Evolutionary conservation across 2,797 vertebrate genomes (phyloP).

Genomic region (Gorsachius magnificus): DNA sequence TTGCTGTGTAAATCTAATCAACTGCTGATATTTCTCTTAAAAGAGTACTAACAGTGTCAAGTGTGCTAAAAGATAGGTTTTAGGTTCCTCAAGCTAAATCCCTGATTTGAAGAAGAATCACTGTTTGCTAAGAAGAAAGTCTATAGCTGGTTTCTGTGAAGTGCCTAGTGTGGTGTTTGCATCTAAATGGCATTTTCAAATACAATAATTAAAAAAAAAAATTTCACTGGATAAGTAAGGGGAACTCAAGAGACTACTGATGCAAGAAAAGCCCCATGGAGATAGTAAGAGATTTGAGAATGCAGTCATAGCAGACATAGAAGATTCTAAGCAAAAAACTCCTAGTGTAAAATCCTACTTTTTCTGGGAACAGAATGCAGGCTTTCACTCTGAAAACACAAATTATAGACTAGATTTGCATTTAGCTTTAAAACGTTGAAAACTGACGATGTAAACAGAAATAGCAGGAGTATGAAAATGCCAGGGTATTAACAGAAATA

Average conservation of each 20-base stretch:
- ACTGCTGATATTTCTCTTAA: background rate
- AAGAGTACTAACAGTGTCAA: background rate
- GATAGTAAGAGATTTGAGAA: background rate
- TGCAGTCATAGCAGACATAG: background rate
- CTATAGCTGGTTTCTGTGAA: background rate
- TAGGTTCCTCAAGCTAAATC: background rate
- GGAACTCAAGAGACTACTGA: background rate
- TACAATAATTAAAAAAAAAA: background rate
- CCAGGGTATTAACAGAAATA: background rate
- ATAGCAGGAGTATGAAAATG: background rate
- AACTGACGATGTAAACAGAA: background rate
- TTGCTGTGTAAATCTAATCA: background rate
- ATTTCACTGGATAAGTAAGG: background rate
- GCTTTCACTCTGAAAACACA: background rate
- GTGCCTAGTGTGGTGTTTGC: background rate
- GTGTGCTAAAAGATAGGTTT: background rate
- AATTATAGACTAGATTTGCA: background rate
- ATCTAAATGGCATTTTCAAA: background rate
- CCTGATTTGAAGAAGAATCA: background rate
- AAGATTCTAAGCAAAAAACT: background rate
- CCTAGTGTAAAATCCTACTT: background rate
- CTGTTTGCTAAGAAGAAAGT: background rate
- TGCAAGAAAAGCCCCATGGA: background rate
- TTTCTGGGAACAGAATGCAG: background rate
- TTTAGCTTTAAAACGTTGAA: background rate